These are phyloP conservation scores for Poecile montanus DNA, from an alignment of 2,797 vertebrate species.

Conservation along the genomic window DNA sequence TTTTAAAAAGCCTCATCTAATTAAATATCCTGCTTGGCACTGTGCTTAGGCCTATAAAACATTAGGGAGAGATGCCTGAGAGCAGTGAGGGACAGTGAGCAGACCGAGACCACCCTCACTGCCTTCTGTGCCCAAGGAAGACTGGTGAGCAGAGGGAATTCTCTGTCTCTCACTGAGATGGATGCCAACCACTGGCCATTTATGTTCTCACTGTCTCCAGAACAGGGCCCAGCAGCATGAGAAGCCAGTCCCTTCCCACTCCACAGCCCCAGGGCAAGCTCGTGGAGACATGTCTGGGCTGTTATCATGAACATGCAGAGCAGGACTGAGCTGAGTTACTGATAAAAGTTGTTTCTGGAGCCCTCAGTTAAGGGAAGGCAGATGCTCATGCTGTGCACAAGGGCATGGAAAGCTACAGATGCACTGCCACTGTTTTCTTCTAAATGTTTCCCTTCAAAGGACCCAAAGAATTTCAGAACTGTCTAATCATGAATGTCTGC, in stretches of 20 bases:
- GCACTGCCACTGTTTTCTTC: neutral
- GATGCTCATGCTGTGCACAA: rapidly evolving
- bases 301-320: neutral
- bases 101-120: neutral
- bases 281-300: neutral
- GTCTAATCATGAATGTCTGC: neutral
- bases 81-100: neutral
- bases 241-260: neutral
- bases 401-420: neutral
- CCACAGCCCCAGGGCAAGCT: neutral
- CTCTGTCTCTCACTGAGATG: neutral
- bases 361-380: neutral
- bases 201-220: neutral
- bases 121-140: neutral
- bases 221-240: neutral
- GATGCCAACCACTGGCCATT: neutral
- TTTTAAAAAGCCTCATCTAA: neutral
- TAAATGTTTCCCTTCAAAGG: neutral
- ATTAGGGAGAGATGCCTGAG: neutral
- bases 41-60: neutral
- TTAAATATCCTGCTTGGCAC: neutral
- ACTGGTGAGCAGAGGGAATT: neutral
- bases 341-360: neutral
- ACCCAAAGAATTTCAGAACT: neutral
- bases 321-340: neutral